Conservation (phyloP, 2,113 vertebrate genomes). For the Dinomys branickii region DNA sequence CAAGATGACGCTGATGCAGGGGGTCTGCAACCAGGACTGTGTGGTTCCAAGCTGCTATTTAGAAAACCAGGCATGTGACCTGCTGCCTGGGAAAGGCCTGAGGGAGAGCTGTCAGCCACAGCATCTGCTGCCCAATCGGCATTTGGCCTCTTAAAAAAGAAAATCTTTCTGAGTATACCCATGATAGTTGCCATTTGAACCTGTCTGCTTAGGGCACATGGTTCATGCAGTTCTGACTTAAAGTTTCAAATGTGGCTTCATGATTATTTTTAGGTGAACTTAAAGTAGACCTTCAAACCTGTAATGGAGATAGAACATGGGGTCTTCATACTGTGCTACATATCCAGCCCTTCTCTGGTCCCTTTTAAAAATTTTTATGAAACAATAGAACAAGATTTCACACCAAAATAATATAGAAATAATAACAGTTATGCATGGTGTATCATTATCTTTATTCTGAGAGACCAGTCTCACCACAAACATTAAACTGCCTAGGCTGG, state of each 20-base stretch:
- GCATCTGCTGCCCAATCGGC: neutral
- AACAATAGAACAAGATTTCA: neutral
- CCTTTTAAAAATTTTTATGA: neutral
- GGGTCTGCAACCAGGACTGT: neutral
- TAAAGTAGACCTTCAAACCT: neutral
- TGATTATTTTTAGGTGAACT: constrained; percentile 28
- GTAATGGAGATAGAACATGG: neutral
- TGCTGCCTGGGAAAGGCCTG: neutral
- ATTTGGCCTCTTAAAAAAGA: constrained; percentile 30
- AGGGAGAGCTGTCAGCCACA: neutral
- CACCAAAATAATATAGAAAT: neutral
- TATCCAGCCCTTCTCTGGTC: neutral
- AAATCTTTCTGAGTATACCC: constrained; percentile 41
- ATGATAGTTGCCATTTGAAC: constrained; percentile 23
- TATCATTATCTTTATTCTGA: neutral
- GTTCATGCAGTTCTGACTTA: neutral
- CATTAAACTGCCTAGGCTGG: neutral
- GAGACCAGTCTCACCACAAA: neutral
- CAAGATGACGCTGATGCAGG: neutral
- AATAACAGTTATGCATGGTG: neutral
- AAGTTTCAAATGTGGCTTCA: neutral
- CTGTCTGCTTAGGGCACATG: neutral
- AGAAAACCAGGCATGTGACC: constrained; percentile 43
- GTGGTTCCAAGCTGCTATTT: neutral
- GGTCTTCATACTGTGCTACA: neutral